These are phyloP conservation scores for Epiblema foenella DNA, from an alignment of 2,888 invertebrate species.

Conservation along the genomic window DNA sequence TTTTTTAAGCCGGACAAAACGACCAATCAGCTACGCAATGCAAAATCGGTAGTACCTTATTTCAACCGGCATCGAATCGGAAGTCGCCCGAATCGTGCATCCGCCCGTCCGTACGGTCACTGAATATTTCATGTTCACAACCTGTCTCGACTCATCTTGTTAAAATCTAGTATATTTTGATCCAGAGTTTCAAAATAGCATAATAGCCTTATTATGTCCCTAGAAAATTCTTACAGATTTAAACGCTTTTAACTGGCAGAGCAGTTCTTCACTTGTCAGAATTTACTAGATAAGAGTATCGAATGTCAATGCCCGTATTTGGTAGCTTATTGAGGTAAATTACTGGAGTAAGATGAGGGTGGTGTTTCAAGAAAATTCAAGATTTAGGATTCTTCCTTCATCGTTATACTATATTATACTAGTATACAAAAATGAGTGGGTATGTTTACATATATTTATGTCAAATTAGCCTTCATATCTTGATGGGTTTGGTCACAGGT, in stretches of 20 bases:
- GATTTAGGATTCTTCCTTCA: not conserved
- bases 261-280: not conserved
- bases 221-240: not conserved
- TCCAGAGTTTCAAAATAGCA: not conserved
- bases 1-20: not conserved
- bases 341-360: slow-evolving; percentile 3
- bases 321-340: slow-evolving; percentile 7
- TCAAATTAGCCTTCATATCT: no score
- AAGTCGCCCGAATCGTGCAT: slow-evolving; percentile 26
- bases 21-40: slow-evolving; percentile 8
- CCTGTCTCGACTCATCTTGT: not conserved
- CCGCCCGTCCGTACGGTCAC: slow-evolving; percentile 31
- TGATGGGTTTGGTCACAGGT: no score
- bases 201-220: not conserved
- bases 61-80: slow-evolving; percentile 41
- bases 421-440: no score
- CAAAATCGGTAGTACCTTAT: slow-evolving; percentile 20
- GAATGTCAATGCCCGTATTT: slow-evolving; percentile 12
- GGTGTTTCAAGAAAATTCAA: not conserved
- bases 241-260: not conserved
- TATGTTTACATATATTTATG: no score
- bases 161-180: not conserved
- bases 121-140: slow-evolving; percentile 47
- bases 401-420: not conserved
- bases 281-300: slow-evolving; percentile 10